Evolutionary conservation across 2,113 vertebrate genomes (phyloP).

Genomic region (Nothocercus julius): DNA sequence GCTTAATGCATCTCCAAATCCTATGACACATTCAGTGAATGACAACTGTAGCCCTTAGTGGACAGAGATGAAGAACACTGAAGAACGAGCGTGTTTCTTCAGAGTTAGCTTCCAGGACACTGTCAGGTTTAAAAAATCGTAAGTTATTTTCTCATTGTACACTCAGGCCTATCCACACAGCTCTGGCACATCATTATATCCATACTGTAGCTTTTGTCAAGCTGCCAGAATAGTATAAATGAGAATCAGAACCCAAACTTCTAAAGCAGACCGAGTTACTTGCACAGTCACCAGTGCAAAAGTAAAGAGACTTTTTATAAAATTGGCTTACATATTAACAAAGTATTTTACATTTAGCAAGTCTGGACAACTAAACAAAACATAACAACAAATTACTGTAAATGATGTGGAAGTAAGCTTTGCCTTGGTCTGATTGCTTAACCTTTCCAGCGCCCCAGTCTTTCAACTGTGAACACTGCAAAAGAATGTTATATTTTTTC

Average conservation of each 20-base stretch:
- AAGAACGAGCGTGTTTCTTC: not conserved
- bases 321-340: not conserved
- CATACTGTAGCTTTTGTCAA: not conserved
- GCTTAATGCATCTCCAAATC: conserved; percentile 29
- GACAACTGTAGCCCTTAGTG: not conserved
- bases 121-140: not conserved
- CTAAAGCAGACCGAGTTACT: not conserved
- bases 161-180: not conserved
- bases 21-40: not conserved
- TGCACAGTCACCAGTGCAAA: not conserved
- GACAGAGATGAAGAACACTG: not conserved
- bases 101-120: not conserved
- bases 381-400: not conserved
- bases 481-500: not conserved
- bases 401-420: not conserved
- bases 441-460: not conserved
- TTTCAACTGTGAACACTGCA: not conserved
- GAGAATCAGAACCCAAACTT: not conserved
- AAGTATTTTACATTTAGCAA: not conserved
- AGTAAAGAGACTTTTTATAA: not conserved
- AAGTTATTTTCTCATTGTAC: not conserved
- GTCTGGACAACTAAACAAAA: not conserved
- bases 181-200: not conserved
- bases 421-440: not conserved
- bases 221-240: not conserved